Conservation (phyloP, 2,113 vertebrate species). For the Gila orcuttii region DNA sequence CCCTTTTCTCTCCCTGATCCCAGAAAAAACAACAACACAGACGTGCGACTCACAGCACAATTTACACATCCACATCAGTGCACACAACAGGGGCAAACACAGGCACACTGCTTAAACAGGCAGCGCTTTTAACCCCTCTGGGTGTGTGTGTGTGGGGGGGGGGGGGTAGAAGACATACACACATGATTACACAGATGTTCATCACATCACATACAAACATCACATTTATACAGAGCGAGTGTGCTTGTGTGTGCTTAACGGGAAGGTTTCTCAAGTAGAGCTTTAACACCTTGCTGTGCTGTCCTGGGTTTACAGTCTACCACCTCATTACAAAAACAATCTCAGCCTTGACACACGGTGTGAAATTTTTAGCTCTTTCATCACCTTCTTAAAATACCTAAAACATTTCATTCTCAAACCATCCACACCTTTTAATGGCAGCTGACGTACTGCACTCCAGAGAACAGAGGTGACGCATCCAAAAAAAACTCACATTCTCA, state of each 20-base stretch:
- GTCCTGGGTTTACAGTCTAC: neutral
- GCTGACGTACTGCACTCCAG: constrained; percentile 1
- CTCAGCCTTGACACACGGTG: neutral
- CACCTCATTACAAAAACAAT: constrained; percentile 31
- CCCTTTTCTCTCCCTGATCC: constrained; percentile 15
- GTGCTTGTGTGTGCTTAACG: constrained; percentile 2
- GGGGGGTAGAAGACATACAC: neutral
- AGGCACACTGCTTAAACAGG: constrained; percentile 42
- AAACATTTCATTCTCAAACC: neutral
- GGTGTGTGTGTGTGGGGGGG: constrained; percentile 15
- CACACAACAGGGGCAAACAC: constrained; percentile 49
- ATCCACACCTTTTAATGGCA: constrained; percentile 1
- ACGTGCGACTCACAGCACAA: constrained; percentile 48
- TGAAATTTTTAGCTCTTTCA: neutral
- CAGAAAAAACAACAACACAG: constrained; percentile 23
- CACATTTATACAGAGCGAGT: constrained; percentile 36
- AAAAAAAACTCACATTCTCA: neutral
- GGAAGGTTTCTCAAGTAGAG: neutral
- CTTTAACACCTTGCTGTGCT: constrained; percentile 13
- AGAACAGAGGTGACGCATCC: constrained; percentile 15
- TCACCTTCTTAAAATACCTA: constrained; percentile 15
- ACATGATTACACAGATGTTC: constrained; percentile 51
- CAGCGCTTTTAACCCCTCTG: constrained; percentile 36
- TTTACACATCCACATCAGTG: constrained; percentile 53
- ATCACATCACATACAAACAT: constrained; percentile 47